Evolutionary conservation across 1,140 invertebrate species (phyloP), one percentile per base, ranked within the genome.

Genomic region (Protaetia brevitarsis): DNA sequence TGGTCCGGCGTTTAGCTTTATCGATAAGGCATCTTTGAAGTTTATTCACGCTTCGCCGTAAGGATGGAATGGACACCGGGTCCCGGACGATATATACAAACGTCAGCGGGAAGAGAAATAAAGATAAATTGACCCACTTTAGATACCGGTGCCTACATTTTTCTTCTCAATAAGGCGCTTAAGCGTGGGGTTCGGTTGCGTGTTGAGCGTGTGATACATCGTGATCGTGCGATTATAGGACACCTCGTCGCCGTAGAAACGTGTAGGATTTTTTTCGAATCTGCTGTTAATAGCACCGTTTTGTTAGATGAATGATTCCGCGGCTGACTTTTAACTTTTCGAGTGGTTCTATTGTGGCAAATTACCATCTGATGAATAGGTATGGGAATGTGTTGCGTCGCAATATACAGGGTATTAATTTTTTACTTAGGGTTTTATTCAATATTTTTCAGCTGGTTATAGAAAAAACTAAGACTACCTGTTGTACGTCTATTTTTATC

Each of bases 121-220:
- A 51, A 51, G 41, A 51, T 51, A 51, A 51, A 51, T 51, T 19
- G 41, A 51, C 41, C 41, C 41, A 51, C 41, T 51, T 51, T 51
- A 51, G 41, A 51, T 51, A 51, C 41, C 19, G 3, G 41, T 23
- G 26, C 41, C 41, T 51, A 51, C 41, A 51, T 51, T 51, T 51
- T 51, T 51, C 41, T 51, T 19, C 41, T 19, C 41, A 51, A 51
- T 51, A 51, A 51, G 19, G 16, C 16, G 26, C 41, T 51, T 23
- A 23, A 51, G n/a, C 41, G 41, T 3, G 8, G 41, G 41, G 41
- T 51, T 16, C 41, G 41, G n/a, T n/a, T 51, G 41, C n/a, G 41
- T 51, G 41, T 51, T 51, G 41, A 51, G 26, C 41, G 41, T 51
- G 41, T 51, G 41, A 51, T 51, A 51, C 41, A 51, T 51, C 21